These are phyloP conservation scores for Drosophila infuscata DNA, from an alignment of 2,888 invertebrate genomes.

Conservation along the genomic window DNA sequence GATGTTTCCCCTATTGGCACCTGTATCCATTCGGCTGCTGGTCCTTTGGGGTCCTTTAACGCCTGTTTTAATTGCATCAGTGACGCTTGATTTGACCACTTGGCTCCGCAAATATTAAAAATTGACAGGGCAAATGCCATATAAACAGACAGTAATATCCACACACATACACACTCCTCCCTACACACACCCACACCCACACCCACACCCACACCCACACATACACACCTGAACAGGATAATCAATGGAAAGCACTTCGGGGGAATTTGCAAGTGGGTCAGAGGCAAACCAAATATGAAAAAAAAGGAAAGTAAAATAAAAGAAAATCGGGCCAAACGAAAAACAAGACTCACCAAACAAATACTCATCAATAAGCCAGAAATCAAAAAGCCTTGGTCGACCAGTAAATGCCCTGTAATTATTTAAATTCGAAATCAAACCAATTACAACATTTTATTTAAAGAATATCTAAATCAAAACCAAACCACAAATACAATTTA, in stretches of 20 bases:
- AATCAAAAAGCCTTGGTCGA: not conserved
- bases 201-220: not conserved
- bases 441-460: not conserved
- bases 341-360: slow-evolving; percentile 12
- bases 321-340: slow-evolving; percentile 6
- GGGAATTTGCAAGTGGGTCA: slow-evolving; percentile 47
- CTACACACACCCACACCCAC: slow-evolving; percentile 2
- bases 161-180: not conserved
- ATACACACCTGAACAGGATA: slow-evolving; percentile 44
- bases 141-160: slow-evolving; percentile 16
- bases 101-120: slow-evolving; percentile 60
- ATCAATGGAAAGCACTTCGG: slow-evolving; percentile 43
- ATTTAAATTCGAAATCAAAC: not conserved
- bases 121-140: slow-evolving; percentile 40
- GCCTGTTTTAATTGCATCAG: slow-evolving; percentile 74
- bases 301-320: slow-evolving; percentile 6
- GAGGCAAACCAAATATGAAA: slow-evolving; percentile 12
- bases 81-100: slow-evolving; percentile 73
- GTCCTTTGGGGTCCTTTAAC: slow-evolving; percentile 2
- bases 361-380: not conserved
- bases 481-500: not conserved
- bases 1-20: not conserved
- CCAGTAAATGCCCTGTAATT: slow-evolving; percentile 7
- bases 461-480: not conserved
- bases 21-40: slow-evolving; percentile 9